Base-by-base conservation (phyloP, 1,140 invertebrate genomes). In the Ptiloglossa arizonensis region DNA sequence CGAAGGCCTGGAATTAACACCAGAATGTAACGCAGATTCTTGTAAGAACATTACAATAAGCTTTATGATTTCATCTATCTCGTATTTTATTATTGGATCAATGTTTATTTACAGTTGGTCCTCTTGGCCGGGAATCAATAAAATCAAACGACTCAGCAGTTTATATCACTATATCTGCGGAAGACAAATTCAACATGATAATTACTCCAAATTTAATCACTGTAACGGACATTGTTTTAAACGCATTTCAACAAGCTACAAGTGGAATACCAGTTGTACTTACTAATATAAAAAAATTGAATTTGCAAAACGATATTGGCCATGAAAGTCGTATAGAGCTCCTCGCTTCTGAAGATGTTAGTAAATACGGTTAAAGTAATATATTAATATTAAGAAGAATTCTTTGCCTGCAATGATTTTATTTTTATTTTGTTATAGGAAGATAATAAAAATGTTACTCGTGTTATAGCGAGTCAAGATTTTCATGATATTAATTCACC, bases 181-280 rank as follows among this genome's bases (percentile, higher is more conserved):
- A 94, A 70, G 95, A 96, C 63, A 90, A 93, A 44, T 89, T 97
- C 5, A 95, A 96, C 83, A 84, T 97, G 5, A 96, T 96, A 5
- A 68, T 97, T n/a, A 96, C 96, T 1, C 95, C 93, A 46, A 91
- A 91, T 71, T 89, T 89, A 35, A 88, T 92, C 13, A 60, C 68
- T n/a, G 86, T 88, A 1, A 83, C 96, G 6, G 94, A 94, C 56
- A 94, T 95, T 73, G 90, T 97, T 1, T 85, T 93, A 1, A 93
- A 90, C 1, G 92, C 94, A 8, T 94, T 95, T 71, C 90, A 78
- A n/a, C 87, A 90, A 67, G 90, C 85, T 29, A 86, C 84, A 29
- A 85, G 85, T 57, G 91, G 87, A 24, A 89, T 92, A 78, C 90
- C 90, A 19, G 80, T 90, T 17, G 79, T 91, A 2, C 82, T 85